A percentile compares a stretch with the other conserved stretches of the same genome.
Evolutionary conservation across 2,888 invertebrate genomes (phyloP).

Genomic region (Parochlus steinenii): DNA sequence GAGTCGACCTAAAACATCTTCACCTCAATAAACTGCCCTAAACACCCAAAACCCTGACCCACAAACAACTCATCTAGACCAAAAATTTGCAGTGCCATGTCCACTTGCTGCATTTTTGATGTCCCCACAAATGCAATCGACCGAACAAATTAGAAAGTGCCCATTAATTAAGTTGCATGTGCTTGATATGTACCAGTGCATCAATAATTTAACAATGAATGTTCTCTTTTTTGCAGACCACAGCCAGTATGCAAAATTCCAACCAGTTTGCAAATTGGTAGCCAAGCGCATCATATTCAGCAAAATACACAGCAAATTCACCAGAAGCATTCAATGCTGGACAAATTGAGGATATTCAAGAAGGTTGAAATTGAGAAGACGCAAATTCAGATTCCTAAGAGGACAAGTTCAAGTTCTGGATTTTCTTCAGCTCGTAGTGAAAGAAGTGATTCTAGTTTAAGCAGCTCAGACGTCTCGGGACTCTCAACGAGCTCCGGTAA

Average conservation of each 20-base stretch:
- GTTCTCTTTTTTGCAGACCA: slow-evolving; percentile 14
- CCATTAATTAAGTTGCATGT: neutral
- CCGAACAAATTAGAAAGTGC: too few relatives aligned
- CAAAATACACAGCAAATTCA: slow-evolving; percentile 14
- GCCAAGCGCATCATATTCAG: slow-evolving; percentile 19
- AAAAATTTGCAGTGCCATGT: too few relatives aligned
- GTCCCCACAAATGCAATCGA: too few relatives aligned
- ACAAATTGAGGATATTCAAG: slow-evolving; percentile 77
- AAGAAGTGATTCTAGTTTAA: slow-evolving; percentile 46
- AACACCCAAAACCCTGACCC: neutral
- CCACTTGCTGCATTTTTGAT: too few relatives aligned
- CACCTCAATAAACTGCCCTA: neutral
- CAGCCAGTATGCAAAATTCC: slow-evolving; percentile 37
- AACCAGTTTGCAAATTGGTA: slow-evolving; percentile 27
- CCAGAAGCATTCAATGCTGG: slow-evolving; percentile 72
- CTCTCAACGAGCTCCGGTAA: too few relatives aligned
- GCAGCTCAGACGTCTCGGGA: slow-evolving; percentile 37
- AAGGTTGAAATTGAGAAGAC: slow-evolving; percentile 31
- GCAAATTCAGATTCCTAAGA: slow-evolving; percentile 42
- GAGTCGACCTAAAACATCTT: too few relatives aligned
- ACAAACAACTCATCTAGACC: too few relatives aligned
- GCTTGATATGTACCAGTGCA: neutral
- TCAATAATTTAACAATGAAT: neutral
- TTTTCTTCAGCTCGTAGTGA: slow-evolving; percentile 80
- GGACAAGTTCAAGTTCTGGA: slow-evolving; percentile 82